These are phyloP conservation scores for Heteropelma amictum DNA, from an alignment of 2,888 invertebrate genomes.

Conservation along the genomic window DNA sequence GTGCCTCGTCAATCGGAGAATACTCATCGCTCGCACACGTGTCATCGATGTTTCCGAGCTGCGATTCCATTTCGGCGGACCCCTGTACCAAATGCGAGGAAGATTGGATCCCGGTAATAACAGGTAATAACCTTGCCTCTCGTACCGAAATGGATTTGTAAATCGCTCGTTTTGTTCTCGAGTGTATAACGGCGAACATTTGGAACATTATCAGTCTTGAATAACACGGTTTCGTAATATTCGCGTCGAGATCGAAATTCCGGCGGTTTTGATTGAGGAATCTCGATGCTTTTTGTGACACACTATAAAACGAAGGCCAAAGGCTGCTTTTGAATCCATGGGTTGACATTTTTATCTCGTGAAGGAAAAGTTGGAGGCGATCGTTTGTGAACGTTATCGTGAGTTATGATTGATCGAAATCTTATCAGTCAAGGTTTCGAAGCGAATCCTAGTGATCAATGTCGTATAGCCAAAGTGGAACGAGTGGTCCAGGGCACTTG, in stretches of 20 bases:
- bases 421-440: background rate
- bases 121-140: constrained; percentile 28
- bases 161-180: constrained; percentile 8
- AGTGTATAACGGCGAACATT: constrained; percentile 30
- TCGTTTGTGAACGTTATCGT: no score
- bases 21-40: constrained; percentile 13
- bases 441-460: background rate
- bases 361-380: no score
- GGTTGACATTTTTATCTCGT: no score
- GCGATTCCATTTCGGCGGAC: no score
- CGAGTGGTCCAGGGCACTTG: background rate
- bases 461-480: background rate
- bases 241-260: no score
- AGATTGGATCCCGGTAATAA: constrained; percentile 39
- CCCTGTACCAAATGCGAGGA: no score
- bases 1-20: constrained; percentile 39
- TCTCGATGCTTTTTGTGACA: no score
- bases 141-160: constrained; percentile 27
- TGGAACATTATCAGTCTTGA: constrained; percentile 14
- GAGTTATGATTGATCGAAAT: no score
- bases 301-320: no score
- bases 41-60: background rate
- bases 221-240: background rate
- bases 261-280: background rate
- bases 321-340: no score